A percentile compares a stretch with the other conserved stretches of the same genome.
Conservation (phyloP, 30 jellyfish, hydroid and myxozoan genomes). For the Chrysaora quinquecirrha region DNA sequence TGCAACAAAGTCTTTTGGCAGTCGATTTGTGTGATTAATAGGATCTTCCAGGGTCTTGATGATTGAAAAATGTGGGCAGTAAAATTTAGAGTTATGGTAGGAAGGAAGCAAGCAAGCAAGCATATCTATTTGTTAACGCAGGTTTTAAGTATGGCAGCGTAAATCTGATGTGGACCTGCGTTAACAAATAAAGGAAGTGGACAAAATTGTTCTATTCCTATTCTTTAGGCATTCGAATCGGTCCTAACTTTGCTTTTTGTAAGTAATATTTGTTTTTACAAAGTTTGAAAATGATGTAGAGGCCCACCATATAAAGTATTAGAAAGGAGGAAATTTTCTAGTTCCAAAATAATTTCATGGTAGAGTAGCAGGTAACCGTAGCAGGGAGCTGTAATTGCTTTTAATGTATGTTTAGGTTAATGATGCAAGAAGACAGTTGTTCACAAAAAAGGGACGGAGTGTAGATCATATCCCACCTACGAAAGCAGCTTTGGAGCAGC, state of each 20-base stretch:
- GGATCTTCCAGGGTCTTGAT: slow-evolving; percentile 1
- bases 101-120: no score
- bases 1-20: not conserved
- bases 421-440: slow-evolving; percentile 20
- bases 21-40: not conserved
- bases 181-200: no score
- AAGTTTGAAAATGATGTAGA: not conserved
- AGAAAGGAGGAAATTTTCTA: not conserved
- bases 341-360: not conserved
- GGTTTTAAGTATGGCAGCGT: no score
- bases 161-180: no score
- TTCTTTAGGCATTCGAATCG: not conserved
- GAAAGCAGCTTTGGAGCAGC: slow-evolving; percentile 39
- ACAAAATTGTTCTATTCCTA: not conserved
- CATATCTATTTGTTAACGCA: no score
- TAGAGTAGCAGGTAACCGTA: not conserved
- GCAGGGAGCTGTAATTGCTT: not conserved
- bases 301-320: not conserved
- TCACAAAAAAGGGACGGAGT: slow-evolving; percentile 38
- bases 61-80: slow-evolving; percentile 2
- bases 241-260: not conserved
- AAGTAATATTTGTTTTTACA: not conserved
- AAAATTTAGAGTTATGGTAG: not conserved
- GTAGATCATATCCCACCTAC: slow-evolving; percentile 50
- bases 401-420: slow-evolving; percentile 10